These are phyloP conservation scores for Chaetura pelagica DNA, from an alignment of 2,113 vertebrate genomes.

Conservation along the genomic window DNA sequence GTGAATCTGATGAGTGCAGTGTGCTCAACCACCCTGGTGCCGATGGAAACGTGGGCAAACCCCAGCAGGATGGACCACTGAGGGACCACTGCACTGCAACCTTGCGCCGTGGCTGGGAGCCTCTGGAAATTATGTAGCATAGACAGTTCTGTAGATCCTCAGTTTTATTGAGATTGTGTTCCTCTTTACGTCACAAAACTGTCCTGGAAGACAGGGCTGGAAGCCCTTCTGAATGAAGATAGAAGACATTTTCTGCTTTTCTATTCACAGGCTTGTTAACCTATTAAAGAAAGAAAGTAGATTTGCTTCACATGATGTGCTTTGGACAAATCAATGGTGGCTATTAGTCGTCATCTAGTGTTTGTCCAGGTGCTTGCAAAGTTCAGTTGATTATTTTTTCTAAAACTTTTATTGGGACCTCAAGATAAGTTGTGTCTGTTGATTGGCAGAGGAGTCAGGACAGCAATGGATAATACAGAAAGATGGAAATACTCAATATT, in stretches of 20 bases:
- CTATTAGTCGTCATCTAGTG: background rate
- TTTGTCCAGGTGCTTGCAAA: background rate
- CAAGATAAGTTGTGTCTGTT: background rate
- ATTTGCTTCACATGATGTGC: background rate
- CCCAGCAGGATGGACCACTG: fast-evolving
- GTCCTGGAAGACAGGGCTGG: background rate
- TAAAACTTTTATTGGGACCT: background rate
- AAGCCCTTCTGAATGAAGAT: background rate
- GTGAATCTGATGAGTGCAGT: background rate
- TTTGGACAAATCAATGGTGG: slow-evolving; percentile 4
- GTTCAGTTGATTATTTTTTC: background rate
- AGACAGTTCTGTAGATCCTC: background rate
- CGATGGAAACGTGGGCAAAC: background rate
- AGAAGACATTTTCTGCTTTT: background rate
- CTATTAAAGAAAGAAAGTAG: background rate
- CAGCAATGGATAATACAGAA: fast-evolving
- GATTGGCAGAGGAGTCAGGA: background rate
- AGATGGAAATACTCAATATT: background rate
- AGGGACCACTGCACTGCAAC: fast-evolving
- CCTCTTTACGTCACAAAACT: background rate
- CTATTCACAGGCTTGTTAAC: background rate
- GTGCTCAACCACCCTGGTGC: background rate
- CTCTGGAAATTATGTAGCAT: background rate
- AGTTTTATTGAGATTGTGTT: background rate
- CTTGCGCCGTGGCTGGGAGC: background rate